Evolutionary conservation across 53 echinoderm and acorn worm genomes (phyloP), one percentile per base, ranked within the genome.

Genomic region (Henricia sp.): DNA sequence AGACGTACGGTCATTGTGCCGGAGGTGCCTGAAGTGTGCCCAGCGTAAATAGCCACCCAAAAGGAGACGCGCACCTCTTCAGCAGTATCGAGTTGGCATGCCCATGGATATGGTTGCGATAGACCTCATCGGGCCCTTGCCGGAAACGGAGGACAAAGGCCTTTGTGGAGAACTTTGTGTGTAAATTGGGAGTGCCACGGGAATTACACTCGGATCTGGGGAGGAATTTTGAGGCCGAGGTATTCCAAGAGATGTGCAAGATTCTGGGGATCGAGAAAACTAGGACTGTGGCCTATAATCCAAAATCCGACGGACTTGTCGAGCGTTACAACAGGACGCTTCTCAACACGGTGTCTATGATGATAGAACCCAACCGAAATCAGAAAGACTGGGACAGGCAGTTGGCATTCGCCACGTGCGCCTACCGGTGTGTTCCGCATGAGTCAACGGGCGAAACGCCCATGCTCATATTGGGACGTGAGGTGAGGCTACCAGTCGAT

Each of bases 401-500:
- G 19, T 8, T 66, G 4, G 29, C 67, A 6, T 37, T 66, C 9
- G 67, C 67, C 67, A 33, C n/a, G 37, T 66, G 26, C 19, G 67
- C 35, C 67, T 66, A 66, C 33, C 37, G 67, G 6, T 13, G 29
- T 26, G 26, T 34, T 3, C 37, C 67, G 9, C 67, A 66, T 28
- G 67, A 66, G 29, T 71, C 88, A 3, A 93, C 91, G 6, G 88
- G 86, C 5, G 85, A 90, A 55, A n/a, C 55, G 4, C 55, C 55
- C 17, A 55, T 55, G 55, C 17, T 55, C n/a, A 55, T 55, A 24
- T 55, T 55, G 55, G 55, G 55, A 24, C 17, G 55, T n/a, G 55
- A 55, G 20, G 4, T 55, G 20, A 55, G 55, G 55, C 67, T 66
- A 3, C 67, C 67, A 23, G 32, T 37, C 6, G 67, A 66, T 26